A percentile compares a stretch with the other conserved stretches of the same genome.
These are phyloP conservation scores for Aphelenchoides besseyi DNA, from an alignment of 1,140 invertebrate species.

Conservation along the genomic window DNA sequence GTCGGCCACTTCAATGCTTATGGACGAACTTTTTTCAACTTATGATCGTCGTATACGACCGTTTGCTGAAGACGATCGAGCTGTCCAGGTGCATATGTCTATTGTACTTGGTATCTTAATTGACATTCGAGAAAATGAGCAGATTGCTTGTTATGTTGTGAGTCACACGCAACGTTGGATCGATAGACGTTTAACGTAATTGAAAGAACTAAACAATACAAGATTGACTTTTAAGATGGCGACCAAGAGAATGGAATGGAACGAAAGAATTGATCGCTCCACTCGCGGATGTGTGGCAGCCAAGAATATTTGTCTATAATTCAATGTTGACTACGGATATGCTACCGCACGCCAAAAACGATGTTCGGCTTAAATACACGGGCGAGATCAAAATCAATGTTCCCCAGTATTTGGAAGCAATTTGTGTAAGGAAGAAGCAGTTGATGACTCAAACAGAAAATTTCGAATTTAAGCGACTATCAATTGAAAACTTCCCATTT, in stretches of 20 bases:
- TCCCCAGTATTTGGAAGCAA: constrained; percentile 50
- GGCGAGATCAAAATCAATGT: constrained; percentile 52
- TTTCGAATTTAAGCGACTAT: no score
- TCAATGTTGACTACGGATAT: constrained; percentile 51
- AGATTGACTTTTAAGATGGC: no score
- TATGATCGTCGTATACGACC: constrained; percentile 35
- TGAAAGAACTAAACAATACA: constrained; percentile 39
- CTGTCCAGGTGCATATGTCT: constrained; percentile 48
- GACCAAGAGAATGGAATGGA: constrained; percentile 42
- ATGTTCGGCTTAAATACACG: constrained; percentile 40
- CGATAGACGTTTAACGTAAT: constrained; percentile 25
- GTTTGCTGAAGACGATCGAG: constrained; percentile 26
- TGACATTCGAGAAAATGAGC: constrained; percentile 51
- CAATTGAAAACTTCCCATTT: constrained; percentile 48
- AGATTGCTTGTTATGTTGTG: constrained; percentile 50
- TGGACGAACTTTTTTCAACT: background rate
- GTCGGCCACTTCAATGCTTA: background rate
- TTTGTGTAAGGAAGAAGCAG: no score
- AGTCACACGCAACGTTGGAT: constrained; percentile 40
- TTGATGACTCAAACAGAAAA: no score
- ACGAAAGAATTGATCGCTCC: constrained; percentile 46
- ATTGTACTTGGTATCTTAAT: constrained; percentile 54
- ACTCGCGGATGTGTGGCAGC: constrained; percentile 47
- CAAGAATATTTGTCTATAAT: constrained; percentile 55
- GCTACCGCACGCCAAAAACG: constrained; percentile 40